Evolutionary conservation across 1,140 invertebrate genomes (phyloP), one percentile per base, ranked within the genome.

Genomic region (Drosophila lacteicornis): DNA sequence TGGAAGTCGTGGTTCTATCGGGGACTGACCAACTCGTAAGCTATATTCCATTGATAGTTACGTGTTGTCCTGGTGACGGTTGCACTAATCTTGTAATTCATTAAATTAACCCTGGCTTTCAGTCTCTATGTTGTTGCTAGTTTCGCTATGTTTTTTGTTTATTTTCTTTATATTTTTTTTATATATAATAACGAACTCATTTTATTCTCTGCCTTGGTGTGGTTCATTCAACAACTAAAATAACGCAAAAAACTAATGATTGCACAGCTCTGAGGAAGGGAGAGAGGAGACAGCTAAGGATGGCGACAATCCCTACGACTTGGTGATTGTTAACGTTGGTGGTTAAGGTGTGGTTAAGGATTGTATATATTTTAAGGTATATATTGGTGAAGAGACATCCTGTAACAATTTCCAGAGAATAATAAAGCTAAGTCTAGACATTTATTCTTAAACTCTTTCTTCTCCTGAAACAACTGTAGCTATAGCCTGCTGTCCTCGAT

Each of bases 1-100:
- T 98, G 97, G 97, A 94, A 95, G 67, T 95, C 96, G 5, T 97
- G 97, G 97, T 94, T 98, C 60, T 97, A 96, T 93, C 97, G 97
- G 66, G 96, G 96, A 79, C 94, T 97, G 15, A 96, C 96, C 79
- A 94, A 97, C 85, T 97, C 97, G 97, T 97, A 96, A 94, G 97
- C 97, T 84, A 65, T 55, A 30, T 66, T 79, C 5, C 40, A 13
- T 19, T 68, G 43, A 40, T 51, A 57, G 15, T 12, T 46, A n/a
- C 38, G 40, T 57, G 36, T 47, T 42, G 49, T 43, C 25, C 38
- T 36, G 60, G 60, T 69, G 60, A 43, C 33, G 25, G 45, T 62
- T 58, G 15, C 42, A 56, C 17, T 71, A 43, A 38, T 53, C 19
- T 9, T 2, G 15, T 56, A 33, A 17, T 46, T 55, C 46, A 42